phyloP scores from a whole-genome alignment of 2,113 vertebrate species.

The Myiopsitta monachus region DNA sequence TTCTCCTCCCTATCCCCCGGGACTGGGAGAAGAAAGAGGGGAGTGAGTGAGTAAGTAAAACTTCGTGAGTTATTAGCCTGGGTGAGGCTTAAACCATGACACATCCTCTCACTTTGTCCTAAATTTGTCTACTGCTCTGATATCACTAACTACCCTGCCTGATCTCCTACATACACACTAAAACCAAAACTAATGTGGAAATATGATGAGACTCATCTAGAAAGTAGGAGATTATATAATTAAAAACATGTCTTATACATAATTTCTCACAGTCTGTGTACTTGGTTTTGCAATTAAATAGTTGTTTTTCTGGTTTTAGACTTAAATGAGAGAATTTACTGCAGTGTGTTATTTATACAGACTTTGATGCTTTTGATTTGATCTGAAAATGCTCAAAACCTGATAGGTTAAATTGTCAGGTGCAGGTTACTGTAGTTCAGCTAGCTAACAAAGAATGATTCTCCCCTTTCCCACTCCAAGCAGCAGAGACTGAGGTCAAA shows the following conservation, averaged over 20 bases:
- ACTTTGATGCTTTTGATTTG: neutral
- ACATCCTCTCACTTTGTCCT: neutral
- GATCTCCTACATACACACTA: neutral
- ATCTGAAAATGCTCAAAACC: slow-evolving; percentile 21
- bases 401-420: slow-evolving; percentile 61
- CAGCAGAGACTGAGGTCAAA: slow-evolving; percentile 70
- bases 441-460: slow-evolving; percentile 42
- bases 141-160: neutral
- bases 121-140: neutral
- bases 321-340: neutral
- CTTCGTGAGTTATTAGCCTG: no score
- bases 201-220: neutral
- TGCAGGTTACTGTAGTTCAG: slow-evolving; percentile 53
- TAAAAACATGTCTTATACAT: neutral
- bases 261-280: neutral
- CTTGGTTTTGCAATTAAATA: neutral
- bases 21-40: no score
- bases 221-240: neutral
- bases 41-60: no score
- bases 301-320: neutral
- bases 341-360: neutral
- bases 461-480: neutral
- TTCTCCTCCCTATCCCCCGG: no score
- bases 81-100: no score
- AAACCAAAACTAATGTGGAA: neutral